Evolutionary conservation across 2,888 invertebrate species (phyloP), one percentile per base, ranked within the genome.

Genomic region (Netelia melanura): DNA sequence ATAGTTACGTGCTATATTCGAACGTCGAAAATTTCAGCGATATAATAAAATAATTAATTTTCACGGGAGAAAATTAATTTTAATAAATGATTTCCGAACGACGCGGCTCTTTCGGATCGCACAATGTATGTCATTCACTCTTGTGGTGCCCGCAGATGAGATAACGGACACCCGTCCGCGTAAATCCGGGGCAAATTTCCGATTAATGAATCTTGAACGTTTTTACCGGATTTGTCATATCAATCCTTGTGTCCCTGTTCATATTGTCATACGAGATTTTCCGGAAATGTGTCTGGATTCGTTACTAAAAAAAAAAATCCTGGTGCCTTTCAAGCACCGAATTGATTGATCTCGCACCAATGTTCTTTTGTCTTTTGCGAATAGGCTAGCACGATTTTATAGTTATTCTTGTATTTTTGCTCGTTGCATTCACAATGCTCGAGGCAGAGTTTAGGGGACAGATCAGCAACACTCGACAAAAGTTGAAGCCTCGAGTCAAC

Each of bases 241-340:
- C 38, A 38, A 21, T 21, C 1, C 21, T 21, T 21, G 21, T 21
- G 21, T 6, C 8, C 38, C 38, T 38, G 38, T 38, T 38, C 48
- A 56, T 52, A 61, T 62, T 44, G 71, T 43, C 65, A 61, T 21
- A 76, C 23, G 56, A 25, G 75, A 79, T 76, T 80, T 80, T 76
- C 76, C 80, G 72, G 84, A 81, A 71, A 58, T 58, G 52, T 71
- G 76, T 84, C 65, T 67, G 58, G 65, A 48, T 84, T 80, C 71
- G 71, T 61, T 56, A 52, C 6, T 25, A n/a, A 48, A 44, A 65
- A 38, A 38, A 38, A 30, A 30, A 30, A 38, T 6, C 56, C 58
- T 64, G 25, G 62, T 58, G 3, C 9, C 21, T 23, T 30, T 23
- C 48, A 79, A 62, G 65, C 58, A 11, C 23, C 62, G 65, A 80